phyloP scores from a whole-genome alignment of 2,888 invertebrate genomes.

The Coecobrya sp. region DNA sequence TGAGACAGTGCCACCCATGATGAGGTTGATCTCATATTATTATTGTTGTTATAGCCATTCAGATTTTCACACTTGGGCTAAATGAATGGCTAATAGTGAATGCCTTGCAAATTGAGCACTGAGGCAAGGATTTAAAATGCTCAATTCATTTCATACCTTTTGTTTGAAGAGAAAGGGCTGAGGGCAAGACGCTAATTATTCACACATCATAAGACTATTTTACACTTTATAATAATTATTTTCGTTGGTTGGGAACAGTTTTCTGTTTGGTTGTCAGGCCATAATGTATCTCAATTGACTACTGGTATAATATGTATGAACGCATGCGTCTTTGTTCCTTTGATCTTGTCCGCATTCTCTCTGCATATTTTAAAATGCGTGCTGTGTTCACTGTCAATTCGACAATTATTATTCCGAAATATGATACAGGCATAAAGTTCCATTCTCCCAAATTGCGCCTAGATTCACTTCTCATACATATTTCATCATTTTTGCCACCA shows the following conservation, averaged over 20 bases:
- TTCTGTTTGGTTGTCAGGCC: not conserved
- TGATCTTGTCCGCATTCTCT: constrained; percentile 17
- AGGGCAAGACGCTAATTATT: constrained; percentile 65
- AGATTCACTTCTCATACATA: not conserved
- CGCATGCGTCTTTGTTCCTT: not conserved
- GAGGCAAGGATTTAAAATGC: constrained; percentile 15
- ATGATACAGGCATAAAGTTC: not conserved
- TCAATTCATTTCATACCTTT: constrained; percentile 56
- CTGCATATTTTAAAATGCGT: not conserved
- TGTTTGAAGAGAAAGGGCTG: constrained; percentile 13
- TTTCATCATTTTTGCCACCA: not conserved
- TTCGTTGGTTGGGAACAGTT: not conserved
- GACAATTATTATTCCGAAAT: not conserved
- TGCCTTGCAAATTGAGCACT: constrained; percentile 34
- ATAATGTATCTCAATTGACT: not conserved
- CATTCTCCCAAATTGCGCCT: not conserved
- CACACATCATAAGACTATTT: constrained; percentile 41
- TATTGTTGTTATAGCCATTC: constrained; percentile 4
- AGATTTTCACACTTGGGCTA: constrained; percentile 38
- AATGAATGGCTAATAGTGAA: constrained; percentile 13
- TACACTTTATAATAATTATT: constrained; percentile 29
- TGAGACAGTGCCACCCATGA: constrained; percentile 66
- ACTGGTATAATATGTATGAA: not conserved
- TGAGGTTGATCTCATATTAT: constrained; percentile 25
- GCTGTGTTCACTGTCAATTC: not conserved